These are phyloP conservation scores for Platichthys stellatus DNA, from an alignment of 2,113 vertebrate species.

Conservation along the genomic window DNA sequence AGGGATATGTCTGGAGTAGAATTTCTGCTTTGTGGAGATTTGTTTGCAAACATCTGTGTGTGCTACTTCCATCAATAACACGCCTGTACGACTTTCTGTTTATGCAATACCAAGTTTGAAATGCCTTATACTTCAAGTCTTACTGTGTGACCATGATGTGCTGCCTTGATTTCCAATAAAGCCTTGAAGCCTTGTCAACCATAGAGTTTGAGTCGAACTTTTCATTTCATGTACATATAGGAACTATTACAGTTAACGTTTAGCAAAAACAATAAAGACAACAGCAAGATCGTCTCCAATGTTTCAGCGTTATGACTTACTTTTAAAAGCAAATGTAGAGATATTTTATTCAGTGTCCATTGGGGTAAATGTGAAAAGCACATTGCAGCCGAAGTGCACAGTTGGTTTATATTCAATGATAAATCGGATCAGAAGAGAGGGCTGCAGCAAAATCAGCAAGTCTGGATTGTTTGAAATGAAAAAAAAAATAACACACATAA, in stretches of 20 bases:
- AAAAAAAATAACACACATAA: slow-evolving; percentile 1
- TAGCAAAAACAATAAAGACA: not conserved
- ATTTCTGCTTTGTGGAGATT: slow-evolving; percentile 38
- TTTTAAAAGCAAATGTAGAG: slow-evolving; percentile 1
- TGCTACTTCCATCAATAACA: slow-evolving; percentile 58
- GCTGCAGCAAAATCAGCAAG: slow-evolving; percentile 41
- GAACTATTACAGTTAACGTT: slow-evolving; percentile 9
- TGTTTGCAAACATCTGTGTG: slow-evolving; percentile 52
- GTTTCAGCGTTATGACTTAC: slow-evolving; percentile 13
- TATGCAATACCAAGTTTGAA: slow-evolving; percentile 58
- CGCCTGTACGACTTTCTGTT: slow-evolving; percentile 60
- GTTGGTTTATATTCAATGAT: slow-evolving; percentile 14
- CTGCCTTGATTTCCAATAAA: slow-evolving; percentile 76
- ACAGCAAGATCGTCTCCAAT: slow-evolving; percentile 17
- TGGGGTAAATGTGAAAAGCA: slow-evolving; percentile 43
- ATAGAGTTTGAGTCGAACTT: slow-evolving; percentile 8
- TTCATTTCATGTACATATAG: slow-evolving; percentile 41
- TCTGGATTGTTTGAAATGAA: slow-evolving; percentile 17
- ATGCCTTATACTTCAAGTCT: slow-evolving; percentile 63
- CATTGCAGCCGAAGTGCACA: slow-evolving; percentile 22
- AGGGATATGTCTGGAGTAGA: slow-evolving; percentile 21
- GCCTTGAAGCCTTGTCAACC: slow-evolving; percentile 62
- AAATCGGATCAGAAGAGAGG: slow-evolving; percentile 11
- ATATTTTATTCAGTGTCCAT: not conserved
- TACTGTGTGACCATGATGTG: slow-evolving; percentile 55